Conservation (phyloP, 2,797 vertebrate genomes). For the Cuculus canorus region DNA sequence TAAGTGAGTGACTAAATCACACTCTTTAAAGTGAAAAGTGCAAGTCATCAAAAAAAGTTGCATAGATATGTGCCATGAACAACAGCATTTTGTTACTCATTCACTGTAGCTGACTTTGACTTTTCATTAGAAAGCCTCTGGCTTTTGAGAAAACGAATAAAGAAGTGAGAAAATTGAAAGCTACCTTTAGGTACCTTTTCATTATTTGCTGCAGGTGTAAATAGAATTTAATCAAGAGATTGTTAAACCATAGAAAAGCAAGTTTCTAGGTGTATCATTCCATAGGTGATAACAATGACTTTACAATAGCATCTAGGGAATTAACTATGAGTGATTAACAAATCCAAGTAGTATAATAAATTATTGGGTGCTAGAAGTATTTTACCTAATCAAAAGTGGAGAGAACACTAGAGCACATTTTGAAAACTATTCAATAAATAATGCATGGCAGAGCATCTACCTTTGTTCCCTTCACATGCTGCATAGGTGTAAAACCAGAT, state of each 20-base stretch:
- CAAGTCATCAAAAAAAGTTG: neutral
- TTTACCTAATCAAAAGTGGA: neutral
- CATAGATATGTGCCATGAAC: neutral
- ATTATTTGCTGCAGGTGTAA: neutral
- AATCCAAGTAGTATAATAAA: neutral
- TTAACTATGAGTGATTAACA: neutral
- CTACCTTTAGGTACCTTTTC: neutral
- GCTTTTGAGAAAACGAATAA: neutral
- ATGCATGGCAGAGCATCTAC: accelerated
- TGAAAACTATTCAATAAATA: neutral
- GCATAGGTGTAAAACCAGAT: neutral
- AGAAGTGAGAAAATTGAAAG: neutral
- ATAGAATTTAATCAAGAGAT: slow-evolving; percentile 5
- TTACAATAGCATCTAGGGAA: neutral
- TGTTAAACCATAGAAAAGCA: neutral
- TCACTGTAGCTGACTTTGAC: neutral
- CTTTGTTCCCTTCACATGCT: neutral
- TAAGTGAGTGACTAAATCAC: neutral
- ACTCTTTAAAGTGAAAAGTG: neutral
- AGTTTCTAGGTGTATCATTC: neutral
- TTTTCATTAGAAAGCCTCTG: slow-evolving; percentile 7
- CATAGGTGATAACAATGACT: neutral
- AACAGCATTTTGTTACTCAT: neutral
- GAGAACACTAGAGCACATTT: neutral
- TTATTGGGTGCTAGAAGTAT: neutral